These are phyloP conservation scores for Cherax quadricarinatus DNA, from an alignment of 1,140 invertebrate species.

Conservation along the genomic window DNA sequence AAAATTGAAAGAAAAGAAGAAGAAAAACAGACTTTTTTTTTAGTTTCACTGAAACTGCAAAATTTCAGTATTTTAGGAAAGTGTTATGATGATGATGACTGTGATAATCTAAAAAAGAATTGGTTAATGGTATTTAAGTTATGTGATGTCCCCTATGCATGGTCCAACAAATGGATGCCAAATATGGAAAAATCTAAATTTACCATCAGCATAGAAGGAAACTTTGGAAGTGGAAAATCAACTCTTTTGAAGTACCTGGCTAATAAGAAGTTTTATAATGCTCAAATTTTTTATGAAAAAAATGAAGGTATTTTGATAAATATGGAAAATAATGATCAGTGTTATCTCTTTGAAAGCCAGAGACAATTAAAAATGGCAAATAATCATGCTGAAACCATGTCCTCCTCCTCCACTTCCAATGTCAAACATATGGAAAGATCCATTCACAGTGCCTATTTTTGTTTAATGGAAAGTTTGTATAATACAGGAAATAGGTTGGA, in stretches of 20 bases:
- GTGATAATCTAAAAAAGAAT: no score
- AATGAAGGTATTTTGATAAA: slow-evolving; percentile 90
- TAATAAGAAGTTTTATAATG: slow-evolving; percentile 82
- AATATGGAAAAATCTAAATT: slow-evolving; percentile 78
- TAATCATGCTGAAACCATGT: slow-evolving; percentile 82
- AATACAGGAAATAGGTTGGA: slow-evolving; percentile 78
- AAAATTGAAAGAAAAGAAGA: no score
- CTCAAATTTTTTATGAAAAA: slow-evolving; percentile 90
- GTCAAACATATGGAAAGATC: slow-evolving; percentile 94
- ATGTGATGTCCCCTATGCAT: no score
- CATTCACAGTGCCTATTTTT: slow-evolving; percentile 88
- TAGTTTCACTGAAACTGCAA: no score
- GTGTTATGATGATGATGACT: no score
- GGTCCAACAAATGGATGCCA: no score
- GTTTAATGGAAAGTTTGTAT: slow-evolving; percentile 89
- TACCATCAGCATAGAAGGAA: slow-evolving; percentile 93
- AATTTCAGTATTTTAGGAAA: no score
- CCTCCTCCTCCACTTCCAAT: slow-evolving; percentile 80
- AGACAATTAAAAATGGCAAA: slow-evolving; percentile 93
- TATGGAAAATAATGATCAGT: slow-evolving; percentile 91
- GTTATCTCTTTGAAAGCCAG: slow-evolving; percentile 91
- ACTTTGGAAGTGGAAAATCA: slow-evolving; percentile 95
- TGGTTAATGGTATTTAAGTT: no score
- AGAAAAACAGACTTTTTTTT: no score
- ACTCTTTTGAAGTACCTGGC: slow-evolving; percentile 91